Evolutionary conservation across 2,888 invertebrate species (phyloP).

Genomic region (Epicampocera succincta): DNA sequence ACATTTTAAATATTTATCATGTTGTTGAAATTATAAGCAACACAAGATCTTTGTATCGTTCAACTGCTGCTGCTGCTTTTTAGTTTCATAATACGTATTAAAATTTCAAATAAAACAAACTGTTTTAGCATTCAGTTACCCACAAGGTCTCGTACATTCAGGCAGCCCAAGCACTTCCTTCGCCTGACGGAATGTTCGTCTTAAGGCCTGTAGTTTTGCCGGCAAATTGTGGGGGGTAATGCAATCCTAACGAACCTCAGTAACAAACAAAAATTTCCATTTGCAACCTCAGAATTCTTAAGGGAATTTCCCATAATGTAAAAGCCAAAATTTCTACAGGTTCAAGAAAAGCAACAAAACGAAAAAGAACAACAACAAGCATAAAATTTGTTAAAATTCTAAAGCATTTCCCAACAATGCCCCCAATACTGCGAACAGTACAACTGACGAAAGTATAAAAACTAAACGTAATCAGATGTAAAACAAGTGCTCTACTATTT

Average conservation of each 20-base stretch:
- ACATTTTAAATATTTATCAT: slow-evolving; percentile 67
- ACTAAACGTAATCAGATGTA: slow-evolving; percentile 63
- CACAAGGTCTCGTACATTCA: slow-evolving; percentile 40
- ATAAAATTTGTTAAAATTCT: slow-evolving; percentile 25
- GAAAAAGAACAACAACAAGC: background rate
- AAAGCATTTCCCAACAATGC: slow-evolving; percentile 24
- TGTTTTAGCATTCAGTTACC: slow-evolving; percentile 53
- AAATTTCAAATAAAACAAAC: slow-evolving; percentile 63
- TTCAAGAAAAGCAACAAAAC: background rate
- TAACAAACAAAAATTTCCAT: slow-evolving; percentile 59
- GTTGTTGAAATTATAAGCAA: slow-evolving; percentile 52
- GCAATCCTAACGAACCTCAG: slow-evolving; percentile 45
- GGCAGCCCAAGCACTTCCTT: slow-evolving; percentile 6
- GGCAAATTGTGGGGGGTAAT: background rate
- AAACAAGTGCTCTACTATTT: slow-evolving; percentile 51
- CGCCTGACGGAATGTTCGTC: background rate
- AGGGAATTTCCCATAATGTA: slow-evolving; percentile 58
- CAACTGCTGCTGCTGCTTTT: background rate
- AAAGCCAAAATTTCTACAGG: slow-evolving; percentile 40
- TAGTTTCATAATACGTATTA: slow-evolving; percentile 33
- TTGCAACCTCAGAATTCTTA: slow-evolving; percentile 63
- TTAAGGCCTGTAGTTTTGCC: background rate
- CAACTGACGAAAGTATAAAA: slow-evolving; percentile 58
- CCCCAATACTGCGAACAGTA: slow-evolving; percentile 30
- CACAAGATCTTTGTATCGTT: slow-evolving; percentile 23